Conservation (phyloP, 1,140 invertebrate genomes). For the Lasioglossum baleicum region DNA sequence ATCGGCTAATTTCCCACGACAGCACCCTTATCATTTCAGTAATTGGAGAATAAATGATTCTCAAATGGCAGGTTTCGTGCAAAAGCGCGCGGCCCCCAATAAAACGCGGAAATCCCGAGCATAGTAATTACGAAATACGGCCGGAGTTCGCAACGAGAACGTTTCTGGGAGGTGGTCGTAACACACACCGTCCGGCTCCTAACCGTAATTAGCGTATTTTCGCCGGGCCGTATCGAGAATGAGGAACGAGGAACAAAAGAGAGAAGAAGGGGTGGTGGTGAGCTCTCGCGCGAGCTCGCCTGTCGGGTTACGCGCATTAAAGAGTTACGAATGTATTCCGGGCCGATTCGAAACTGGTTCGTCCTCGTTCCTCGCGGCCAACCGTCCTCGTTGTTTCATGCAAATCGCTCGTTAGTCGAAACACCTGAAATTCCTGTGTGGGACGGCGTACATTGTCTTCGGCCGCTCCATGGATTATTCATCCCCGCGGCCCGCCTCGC, state of each 20-base stretch:
- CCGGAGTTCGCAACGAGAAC: background rate
- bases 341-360: constrained; percentile 57
- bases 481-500: constrained; percentile 59
- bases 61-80: too few relatives aligned
- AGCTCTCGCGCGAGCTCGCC: background rate
- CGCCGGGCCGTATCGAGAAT: constrained; percentile 14
- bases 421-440: constrained; percentile 68
- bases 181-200: constrained; percentile 1
- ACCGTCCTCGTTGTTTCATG: constrained; percentile 62
- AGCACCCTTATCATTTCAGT: too few relatives aligned
- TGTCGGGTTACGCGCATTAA: constrained; percentile 53
- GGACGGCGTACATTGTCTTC: constrained; percentile 51
- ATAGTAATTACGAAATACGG: constrained; percentile 33
- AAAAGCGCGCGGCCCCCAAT: too few relatives aligned
- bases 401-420: constrained; percentile 69
- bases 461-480: constrained; percentile 65
- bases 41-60: too few relatives aligned
- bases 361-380: constrained; percentile 31
- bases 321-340: constrained; percentile 52
- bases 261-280: background rate
- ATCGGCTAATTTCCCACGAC: too few relatives aligned
- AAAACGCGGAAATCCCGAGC: background rate
- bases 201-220: constrained; percentile 40
- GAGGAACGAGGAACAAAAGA: constrained; percentile 16
- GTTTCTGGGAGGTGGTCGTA: background rate